phyloP scores from a whole-genome alignment of 2,888 invertebrate genomes.

The Apomyelois bistriatella region DNA sequence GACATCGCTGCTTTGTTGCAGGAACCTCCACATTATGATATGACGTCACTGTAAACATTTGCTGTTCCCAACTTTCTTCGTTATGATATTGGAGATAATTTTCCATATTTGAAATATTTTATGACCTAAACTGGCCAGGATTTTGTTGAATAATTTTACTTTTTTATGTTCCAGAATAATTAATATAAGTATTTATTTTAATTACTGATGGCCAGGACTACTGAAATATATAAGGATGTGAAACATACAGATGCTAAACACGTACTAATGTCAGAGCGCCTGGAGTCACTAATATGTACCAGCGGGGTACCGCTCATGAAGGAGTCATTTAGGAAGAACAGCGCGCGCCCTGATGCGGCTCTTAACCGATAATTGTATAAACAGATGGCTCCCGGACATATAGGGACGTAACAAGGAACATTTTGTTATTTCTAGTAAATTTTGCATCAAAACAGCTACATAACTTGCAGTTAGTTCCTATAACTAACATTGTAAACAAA shows the following conservation, averaged over 20 bases:
- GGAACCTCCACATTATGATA: conserved; percentile 52
- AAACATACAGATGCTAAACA: conserved; percentile 37
- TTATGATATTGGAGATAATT: conserved; percentile 53
- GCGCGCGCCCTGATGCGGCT: conserved; percentile 70
- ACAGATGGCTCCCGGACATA: conserved; percentile 66
- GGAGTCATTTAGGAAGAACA: conserved; percentile 78
- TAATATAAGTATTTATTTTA: background rate
- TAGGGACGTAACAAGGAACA: conserved; percentile 41
- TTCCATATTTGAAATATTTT: conserved; percentile 41
- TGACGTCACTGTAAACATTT: conserved; percentile 39
- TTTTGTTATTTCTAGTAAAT: background rate
- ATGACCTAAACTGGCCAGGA: background rate
- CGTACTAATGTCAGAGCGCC: conserved; percentile 57
- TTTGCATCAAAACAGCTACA: background rate
- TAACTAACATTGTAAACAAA: no score
- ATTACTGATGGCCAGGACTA: background rate
- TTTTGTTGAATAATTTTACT: background rate
- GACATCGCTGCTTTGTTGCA: conserved; percentile 82
- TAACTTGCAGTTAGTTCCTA: no score
- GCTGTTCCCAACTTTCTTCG: conserved; percentile 58
- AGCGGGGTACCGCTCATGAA: conserved; percentile 68
- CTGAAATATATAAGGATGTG: conserved; percentile 10
- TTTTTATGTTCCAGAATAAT: background rate
- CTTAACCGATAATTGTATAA: conserved; percentile 78
- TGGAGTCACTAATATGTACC: conserved; percentile 61